Evolutionary conservation across 2,113 vertebrate genomes (phyloP), one percentile per base, ranked within the genome.

Genomic region (Gymnorhina tibicen): DNA sequence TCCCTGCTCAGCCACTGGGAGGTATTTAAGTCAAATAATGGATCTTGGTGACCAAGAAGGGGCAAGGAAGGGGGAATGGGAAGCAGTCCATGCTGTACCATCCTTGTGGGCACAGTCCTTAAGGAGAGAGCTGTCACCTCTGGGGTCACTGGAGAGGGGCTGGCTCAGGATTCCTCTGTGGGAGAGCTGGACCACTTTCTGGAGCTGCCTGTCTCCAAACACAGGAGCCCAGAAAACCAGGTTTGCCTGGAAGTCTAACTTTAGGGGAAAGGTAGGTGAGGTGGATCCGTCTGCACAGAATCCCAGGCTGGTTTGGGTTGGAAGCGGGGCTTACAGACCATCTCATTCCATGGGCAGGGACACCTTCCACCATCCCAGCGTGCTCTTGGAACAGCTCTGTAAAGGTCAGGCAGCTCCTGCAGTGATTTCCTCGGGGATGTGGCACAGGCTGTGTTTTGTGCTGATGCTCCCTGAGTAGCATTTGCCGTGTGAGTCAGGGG

Each of bases 401-500:
- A 81, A 92, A 95, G 55, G 69, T 91, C 70, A 94, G 52, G 12
- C 35, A 75, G 82, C 69, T 60, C 70, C 53, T 56, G 53, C n/a
- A 84, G 83, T 64, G 66, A 93, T 94, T 92, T 93, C 89, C 73
- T 52, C 3, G 1, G 74, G 87, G 93, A 77, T 7, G 27, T 74
- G 69, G 73, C 52, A 47, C 4, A 8, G 89, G 86, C 68, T 3
- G 3, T 70, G 77, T 19, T 94, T 53, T 44, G 60, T 37, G 41
- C 42, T 21, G n/a, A 60, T 33, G 26, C 74, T 93, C 91, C 81
- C 73, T 7, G 10, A 42, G 78, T 78, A 82, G 91, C 78, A 91
- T 89, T 89, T 94, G 84, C 32, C 0, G 3, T 91, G 75, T 91
- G 93, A 95, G 69, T 95, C 87, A 95, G 69, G 89, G 91, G 84